phyloP scores from a whole-genome alignment of 2,888 invertebrate species.

The Spodoptera picta region DNA sequence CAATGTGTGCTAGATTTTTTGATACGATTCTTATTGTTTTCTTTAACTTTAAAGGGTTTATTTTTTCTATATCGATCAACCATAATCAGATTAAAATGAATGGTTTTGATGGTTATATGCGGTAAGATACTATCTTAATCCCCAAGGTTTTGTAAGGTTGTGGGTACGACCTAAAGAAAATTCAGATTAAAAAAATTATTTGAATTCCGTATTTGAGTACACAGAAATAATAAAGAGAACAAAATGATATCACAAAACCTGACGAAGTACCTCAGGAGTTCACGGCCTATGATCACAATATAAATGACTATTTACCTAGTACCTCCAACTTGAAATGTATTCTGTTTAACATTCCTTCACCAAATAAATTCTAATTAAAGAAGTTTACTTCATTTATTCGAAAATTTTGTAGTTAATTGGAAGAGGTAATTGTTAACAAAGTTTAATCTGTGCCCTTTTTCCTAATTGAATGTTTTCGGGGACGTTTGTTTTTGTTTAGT shows the following conservation, averaged over 20 bases:
- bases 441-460: slow-evolving; percentile 32
- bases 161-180: no score
- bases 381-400: slow-evolving; percentile 48
- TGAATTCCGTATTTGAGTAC: no score
- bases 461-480: slow-evolving; percentile 33
- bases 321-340: slow-evolving; percentile 18
- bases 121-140: no score
- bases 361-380: slow-evolving; percentile 49
- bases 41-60: slow-evolving; percentile 9
- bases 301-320: slow-evolving; percentile 17
- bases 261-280: no score
- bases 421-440: slow-evolving; percentile 26
- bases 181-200: no score
- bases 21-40: slow-evolving; percentile 34
- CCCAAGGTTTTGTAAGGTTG: no score
- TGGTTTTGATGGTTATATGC: no score
- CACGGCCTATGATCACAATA: not conserved
- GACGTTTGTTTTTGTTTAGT: not conserved
- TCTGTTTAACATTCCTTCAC: slow-evolving; percentile 29
- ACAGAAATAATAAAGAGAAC: no score
- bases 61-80: no score
- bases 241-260: no score
- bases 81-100: no score
- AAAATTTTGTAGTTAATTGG: slow-evolving; percentile 29
- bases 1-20: slow-evolving; percentile 55